Conservation (phyloP, 2,888 invertebrate species). For the Nebria brevicollis region DNA sequence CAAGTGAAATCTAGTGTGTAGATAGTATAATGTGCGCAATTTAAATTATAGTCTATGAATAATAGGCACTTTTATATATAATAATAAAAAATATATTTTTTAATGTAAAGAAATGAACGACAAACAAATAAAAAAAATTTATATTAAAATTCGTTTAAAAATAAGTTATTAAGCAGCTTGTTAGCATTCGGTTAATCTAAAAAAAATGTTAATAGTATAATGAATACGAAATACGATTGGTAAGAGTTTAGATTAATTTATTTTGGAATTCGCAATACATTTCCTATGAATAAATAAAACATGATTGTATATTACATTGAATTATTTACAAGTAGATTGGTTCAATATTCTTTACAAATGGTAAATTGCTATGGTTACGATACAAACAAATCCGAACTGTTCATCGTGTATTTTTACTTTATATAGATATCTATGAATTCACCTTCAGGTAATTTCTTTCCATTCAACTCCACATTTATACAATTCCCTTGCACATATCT, state of each 20-base stretch:
- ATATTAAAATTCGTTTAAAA: not conserved
- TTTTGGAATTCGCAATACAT: constrained; percentile 3
- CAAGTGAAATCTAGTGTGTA: not conserved
- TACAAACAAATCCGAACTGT: constrained; percentile 36
- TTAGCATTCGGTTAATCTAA: not conserved
- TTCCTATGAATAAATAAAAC: not conserved
- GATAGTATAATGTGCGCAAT: not conserved
- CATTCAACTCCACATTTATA: not conserved
- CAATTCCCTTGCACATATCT: too few relatives aligned
- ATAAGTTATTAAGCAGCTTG: too few relatives aligned
- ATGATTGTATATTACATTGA: not conserved
- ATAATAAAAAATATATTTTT: too few relatives aligned
- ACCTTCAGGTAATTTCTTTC: not conserved
- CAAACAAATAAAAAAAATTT: not conserved
- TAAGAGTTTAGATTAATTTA: not conserved
- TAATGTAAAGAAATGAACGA: not conserved
- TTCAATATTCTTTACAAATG: constrained; percentile 30
- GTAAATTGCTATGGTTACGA: constrained; percentile 27
- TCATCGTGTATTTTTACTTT: constrained; percentile 22
- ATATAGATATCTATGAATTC: not conserved
- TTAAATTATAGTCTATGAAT: not conserved
- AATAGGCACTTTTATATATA: too few relatives aligned
- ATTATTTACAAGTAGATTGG: constrained; percentile 26
- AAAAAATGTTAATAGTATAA: not conserved
- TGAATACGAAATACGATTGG: not conserved